These are phyloP conservation scores for Hydropsyche betteni DNA, from an alignment of 2,888 invertebrate genomes.

Conservation along the genomic window DNA sequence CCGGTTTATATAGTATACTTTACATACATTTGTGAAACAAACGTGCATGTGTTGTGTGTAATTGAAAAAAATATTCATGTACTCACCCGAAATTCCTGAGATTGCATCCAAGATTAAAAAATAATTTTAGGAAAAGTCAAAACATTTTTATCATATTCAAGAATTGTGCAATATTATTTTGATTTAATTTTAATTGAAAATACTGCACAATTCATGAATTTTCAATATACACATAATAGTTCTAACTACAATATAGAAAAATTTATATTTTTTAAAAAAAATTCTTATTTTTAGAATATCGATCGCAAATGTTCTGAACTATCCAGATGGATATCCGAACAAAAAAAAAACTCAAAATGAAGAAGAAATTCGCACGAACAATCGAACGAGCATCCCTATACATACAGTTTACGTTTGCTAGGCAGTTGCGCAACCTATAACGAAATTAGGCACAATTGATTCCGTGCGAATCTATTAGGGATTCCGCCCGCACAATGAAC, in stretches of 20 bases:
- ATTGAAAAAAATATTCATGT: conserved; percentile 20
- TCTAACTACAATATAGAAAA: too few species aligned
- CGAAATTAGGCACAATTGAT: conserved; percentile 39
- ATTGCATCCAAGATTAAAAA: conserved; percentile 41
- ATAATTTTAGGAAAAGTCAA: neutral
- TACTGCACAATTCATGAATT: too few species aligned
- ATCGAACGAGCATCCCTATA: too few species aligned
- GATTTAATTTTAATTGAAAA: too few species aligned
- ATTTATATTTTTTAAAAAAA: too few species aligned
- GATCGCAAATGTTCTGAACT: too few species aligned
- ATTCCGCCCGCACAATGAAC: conserved; percentile 44
- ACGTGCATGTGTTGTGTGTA: conserved; percentile 10
- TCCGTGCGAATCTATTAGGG: conserved; percentile 40
- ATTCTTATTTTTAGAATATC: too few species aligned
- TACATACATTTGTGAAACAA: conserved; percentile 1
- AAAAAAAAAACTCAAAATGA: neutral
- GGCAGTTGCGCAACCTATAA: conserved; percentile 30
- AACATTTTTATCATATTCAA: neutral
- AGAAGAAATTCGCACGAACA: conserved; percentile 20
- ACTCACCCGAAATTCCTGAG: conserved; percentile 50
- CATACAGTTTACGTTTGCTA: neutral
- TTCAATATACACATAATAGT: too few species aligned
- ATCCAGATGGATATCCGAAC: too few species aligned
- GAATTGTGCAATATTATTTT: too few species aligned
- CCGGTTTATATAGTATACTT: neutral